These are phyloP conservation scores for Abrostola triplasia DNA, from an alignment of 2,888 invertebrate species.

Conservation along the genomic window DNA sequence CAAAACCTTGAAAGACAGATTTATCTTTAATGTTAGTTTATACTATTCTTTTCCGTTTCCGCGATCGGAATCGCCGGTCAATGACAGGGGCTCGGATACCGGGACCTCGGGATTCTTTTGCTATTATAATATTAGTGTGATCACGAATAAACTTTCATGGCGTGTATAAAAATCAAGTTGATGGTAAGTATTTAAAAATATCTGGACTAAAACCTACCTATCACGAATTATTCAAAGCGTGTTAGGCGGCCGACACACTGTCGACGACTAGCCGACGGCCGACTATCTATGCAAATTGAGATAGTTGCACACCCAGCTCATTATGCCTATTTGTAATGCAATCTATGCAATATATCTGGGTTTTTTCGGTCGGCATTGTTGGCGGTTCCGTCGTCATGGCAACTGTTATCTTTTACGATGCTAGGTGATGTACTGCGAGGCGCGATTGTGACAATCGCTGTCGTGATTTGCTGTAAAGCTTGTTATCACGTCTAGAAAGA, in stretches of 20 bases:
- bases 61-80: too few relatives aligned
- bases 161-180: too few relatives aligned
- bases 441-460: conserved; percentile 44
- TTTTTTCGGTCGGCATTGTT: conserved; percentile 82
- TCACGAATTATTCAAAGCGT: conserved; percentile 34
- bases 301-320: conserved; percentile 73
- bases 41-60: too few relatives aligned
- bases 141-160: too few relatives aligned
- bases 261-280: conserved; percentile 43
- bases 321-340: conserved; percentile 85
- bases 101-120: too few relatives aligned
- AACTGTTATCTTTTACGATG: conserved; percentile 74
- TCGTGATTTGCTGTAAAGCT: conserved; percentile 28
- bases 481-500: conserved; percentile 22
- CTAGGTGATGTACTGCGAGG: conserved; percentile 50
- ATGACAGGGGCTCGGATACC: too few relatives aligned
- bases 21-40: too few relatives aligned
- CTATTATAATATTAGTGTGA: too few relatives aligned
- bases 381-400: conserved; percentile 72
- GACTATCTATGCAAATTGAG: conserved; percentile 84
- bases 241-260: conserved; percentile 36
- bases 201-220: conserved; percentile 9
- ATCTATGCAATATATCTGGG: conserved; percentile 85
- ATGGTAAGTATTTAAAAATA: background rate
- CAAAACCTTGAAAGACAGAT: too few relatives aligned